Evolutionary conservation across 1,140 invertebrate species (phyloP).

Genomic region (Grapholita molesta): DNA sequence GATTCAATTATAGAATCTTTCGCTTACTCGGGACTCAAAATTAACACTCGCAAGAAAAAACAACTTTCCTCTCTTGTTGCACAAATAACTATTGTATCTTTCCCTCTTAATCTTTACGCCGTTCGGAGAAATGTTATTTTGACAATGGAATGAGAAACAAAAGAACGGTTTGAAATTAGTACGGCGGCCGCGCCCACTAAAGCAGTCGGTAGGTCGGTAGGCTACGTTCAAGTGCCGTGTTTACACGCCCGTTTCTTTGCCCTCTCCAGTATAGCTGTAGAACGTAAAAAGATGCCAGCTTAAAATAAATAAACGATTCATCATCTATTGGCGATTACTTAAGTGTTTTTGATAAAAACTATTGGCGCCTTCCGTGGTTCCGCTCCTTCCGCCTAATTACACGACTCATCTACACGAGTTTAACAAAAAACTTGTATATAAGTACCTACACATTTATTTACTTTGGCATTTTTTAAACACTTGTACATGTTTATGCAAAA

Average conservation of each 20-base stretch:
- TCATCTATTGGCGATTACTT: conserved; percentile 12
- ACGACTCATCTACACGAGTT: conserved; percentile 6
- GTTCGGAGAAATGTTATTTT: conserved; percentile 12
- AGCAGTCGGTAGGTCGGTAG: not conserved
- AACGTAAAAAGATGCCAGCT: not conserved
- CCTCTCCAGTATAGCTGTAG: not conserved
- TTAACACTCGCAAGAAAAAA: too few relatives aligned
- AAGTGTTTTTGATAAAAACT: conserved; percentile 14
- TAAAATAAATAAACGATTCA: conserved; percentile 7
- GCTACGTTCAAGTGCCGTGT: not conserved
- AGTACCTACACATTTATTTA: not conserved
- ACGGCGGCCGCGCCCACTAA: conserved; percentile 24
- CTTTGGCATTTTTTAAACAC: not conserved
- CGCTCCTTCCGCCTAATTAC: conserved; percentile 15
- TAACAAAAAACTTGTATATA: not conserved
- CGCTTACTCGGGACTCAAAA: too few relatives aligned
- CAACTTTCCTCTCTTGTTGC: too few relatives aligned
- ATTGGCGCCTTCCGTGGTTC: conserved; percentile 15
- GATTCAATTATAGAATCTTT: too few relatives aligned
- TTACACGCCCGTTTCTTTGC: not conserved
- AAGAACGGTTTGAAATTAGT: conserved; percentile 32
- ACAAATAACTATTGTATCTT: too few relatives aligned
- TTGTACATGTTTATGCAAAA: not conserved
- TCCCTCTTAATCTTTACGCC: conserved; percentile 21
- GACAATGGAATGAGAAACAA: conserved; percentile 30